phyloP scores from a whole-genome alignment of 2,113 vertebrate genomes.

The Corythornis cristatus region DNA sequence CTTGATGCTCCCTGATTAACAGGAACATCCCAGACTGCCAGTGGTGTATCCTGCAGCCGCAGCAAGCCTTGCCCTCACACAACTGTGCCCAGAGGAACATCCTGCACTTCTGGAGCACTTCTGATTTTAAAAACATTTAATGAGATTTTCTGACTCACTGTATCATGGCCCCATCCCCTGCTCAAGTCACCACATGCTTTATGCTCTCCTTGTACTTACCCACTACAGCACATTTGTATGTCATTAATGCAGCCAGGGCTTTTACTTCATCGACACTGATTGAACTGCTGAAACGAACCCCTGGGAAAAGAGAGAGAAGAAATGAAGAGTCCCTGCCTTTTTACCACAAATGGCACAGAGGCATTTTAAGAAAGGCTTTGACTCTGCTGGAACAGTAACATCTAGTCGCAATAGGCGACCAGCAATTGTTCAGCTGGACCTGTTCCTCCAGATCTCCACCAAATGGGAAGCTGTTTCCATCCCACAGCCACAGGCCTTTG shows the following conservation, averaged over 20 bases:
- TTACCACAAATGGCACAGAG: background rate
- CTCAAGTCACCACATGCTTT: background rate
- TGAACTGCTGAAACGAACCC: constrained; percentile 14
- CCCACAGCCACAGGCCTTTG: background rate
- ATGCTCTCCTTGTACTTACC: background rate
- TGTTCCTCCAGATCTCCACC: background rate
- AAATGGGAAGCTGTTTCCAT: background rate
- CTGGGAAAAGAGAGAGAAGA: constrained; percentile 7
- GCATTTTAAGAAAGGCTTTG: background rate
- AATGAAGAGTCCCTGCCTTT: background rate
- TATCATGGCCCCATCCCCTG: background rate
- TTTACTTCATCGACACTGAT: background rate
- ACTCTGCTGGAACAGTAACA: background rate
- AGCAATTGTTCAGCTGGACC: background rate
- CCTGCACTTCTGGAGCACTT: background rate
- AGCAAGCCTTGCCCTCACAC: background rate
- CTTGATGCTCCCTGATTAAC: background rate
- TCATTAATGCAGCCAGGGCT: constrained; percentile 46
- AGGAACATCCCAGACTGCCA: background rate
- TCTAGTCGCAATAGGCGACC: background rate
- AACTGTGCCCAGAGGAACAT: background rate
- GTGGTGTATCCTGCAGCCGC: background rate
- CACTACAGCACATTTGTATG: background rate
- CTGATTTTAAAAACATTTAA: background rate
- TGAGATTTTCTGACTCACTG: background rate